Evolutionary conservation across 64 coral and sea anemone genomes (phyloP).

Genomic region (Stylophora pistillata): DNA sequence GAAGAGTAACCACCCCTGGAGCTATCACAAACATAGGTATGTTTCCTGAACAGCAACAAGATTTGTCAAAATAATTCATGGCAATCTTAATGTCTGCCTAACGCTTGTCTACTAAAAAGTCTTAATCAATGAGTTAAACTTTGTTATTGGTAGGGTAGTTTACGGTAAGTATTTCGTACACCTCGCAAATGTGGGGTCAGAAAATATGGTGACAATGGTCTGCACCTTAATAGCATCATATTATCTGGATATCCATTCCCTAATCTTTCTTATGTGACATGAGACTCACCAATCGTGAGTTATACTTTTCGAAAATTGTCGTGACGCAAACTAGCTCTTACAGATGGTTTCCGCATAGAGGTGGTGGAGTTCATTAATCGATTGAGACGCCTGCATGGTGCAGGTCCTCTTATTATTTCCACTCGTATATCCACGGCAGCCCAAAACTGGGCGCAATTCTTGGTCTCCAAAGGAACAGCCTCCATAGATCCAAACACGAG

Average conservation of each 20-base stretch:
- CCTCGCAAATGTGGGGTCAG: too few relatives aligned
- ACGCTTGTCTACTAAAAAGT: too few relatives aligned
- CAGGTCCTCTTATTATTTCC: conserved; percentile 65
- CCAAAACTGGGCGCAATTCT: conserved; percentile 51
- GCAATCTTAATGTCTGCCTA: too few relatives aligned
- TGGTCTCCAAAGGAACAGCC: conserved; percentile 56
- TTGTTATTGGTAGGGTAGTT: too few relatives aligned
- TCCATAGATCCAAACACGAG: conserved; percentile 64
- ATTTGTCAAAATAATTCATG: neutral
- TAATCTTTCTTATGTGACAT: too few relatives aligned
- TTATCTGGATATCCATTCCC: too few relatives aligned
- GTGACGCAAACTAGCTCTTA: neutral
- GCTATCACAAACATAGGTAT: neutral
- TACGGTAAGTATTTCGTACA: too few relatives aligned
- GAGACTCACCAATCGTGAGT: too few relatives aligned
- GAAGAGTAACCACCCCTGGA: conserved; percentile 7
- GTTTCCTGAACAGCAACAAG: neutral
- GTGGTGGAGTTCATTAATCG: conserved; percentile 65
- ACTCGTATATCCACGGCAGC: conserved; percentile 36
- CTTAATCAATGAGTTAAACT: too few relatives aligned
- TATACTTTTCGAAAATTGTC: too few relatives aligned
- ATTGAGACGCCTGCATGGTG: conserved; percentile 69
- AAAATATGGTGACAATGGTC: too few relatives aligned
- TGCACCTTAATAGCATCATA: too few relatives aligned
- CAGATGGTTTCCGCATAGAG: conserved; percentile 35